phyloP scores from a whole-genome alignment of 2,113 vertebrate genomes.

The Thunnus maccoyii region DNA sequence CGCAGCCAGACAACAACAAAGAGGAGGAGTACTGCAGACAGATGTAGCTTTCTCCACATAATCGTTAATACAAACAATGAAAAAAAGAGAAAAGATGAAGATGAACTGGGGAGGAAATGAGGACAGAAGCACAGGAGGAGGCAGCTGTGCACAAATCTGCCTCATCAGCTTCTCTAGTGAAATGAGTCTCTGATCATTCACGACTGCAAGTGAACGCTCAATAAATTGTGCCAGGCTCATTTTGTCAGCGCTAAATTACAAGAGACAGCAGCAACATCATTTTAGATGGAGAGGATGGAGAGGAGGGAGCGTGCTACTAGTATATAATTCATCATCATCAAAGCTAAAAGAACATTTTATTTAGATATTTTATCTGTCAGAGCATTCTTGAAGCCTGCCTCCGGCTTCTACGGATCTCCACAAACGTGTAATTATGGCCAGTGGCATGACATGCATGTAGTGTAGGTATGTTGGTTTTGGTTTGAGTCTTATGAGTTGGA shows the following conservation, averaged over 20 bases:
- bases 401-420: background rate
- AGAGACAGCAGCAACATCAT: slow-evolving; percentile 8
- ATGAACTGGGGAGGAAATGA: slow-evolving; percentile 13
- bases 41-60: slow-evolving; percentile 1
- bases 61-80: background rate
- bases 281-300: background rate
- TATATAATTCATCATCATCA: slow-evolving; percentile 6
- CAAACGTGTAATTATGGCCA: slow-evolving; percentile 7
- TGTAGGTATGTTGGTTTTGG: slow-evolving; percentile 3
- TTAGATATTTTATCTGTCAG: background rate
- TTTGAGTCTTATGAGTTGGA: background rate
- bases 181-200: slow-evolving; percentile 11
- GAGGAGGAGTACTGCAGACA: background rate
- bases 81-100: background rate
- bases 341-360: background rate
- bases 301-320: background rate
- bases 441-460: background rate
- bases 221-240: slow-evolving; percentile 11
- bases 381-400: background rate
- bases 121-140: slow-evolving; percentile 2
- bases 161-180: slow-evolving; percentile 20
- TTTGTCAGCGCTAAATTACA: slow-evolving; percentile 8
- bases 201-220: background rate
- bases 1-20: slow-evolving; percentile 7
- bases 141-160: slow-evolving; percentile 24